Evolutionary conservation across 2,113 vertebrate genomes (phyloP), one percentile per base, ranked within the genome.

Genomic region (Macaca nemestrina): DNA sequence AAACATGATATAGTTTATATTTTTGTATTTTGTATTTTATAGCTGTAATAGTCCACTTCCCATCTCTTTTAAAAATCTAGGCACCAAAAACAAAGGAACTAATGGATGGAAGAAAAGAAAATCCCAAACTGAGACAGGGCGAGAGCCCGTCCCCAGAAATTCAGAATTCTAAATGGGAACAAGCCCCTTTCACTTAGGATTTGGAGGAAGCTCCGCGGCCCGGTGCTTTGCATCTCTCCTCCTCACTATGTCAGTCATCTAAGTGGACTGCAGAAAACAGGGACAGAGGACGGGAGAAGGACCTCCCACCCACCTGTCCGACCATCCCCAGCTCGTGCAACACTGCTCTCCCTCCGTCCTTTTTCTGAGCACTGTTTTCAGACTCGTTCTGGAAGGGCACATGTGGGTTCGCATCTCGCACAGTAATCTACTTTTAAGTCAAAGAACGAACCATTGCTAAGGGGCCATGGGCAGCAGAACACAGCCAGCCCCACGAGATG

Each of bases 201-300:
- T 2, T 2, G 17, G 9, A 12, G 23, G n/a, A 5, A 68, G 40
- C 8, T 11, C 9, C 9, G 6, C 2, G 6, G 67, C 23, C 16
- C 18, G 23, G 8, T 38, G 27, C n/a, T 16, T 40, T 50, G 45
- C 55, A 10, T 43, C 87, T 61, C 45, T 40, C 6, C 12, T 70
- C 45, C n/a, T 61, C 64, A 48, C 14, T 30, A 22, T 20, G 57
- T 14, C 22, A 50, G 61, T 13, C 30, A 43, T 8, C 4, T 35
- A 76, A 82, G 22, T 22, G 50, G 16, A 52, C 1, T 5, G n/a
- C n/a, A 88, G 50, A 48, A 25, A 87, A 50, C 0, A 17, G 50
- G 16, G 45, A 43, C 17, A 45, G 90, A 57, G 57, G 22, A 80
- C 12, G 0, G 40, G 43, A 70, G 48, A 38, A 79, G 55, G 7